Conservation (phyloP, 2,888 invertebrate species). For the Melieria crassipennis region DNA sequence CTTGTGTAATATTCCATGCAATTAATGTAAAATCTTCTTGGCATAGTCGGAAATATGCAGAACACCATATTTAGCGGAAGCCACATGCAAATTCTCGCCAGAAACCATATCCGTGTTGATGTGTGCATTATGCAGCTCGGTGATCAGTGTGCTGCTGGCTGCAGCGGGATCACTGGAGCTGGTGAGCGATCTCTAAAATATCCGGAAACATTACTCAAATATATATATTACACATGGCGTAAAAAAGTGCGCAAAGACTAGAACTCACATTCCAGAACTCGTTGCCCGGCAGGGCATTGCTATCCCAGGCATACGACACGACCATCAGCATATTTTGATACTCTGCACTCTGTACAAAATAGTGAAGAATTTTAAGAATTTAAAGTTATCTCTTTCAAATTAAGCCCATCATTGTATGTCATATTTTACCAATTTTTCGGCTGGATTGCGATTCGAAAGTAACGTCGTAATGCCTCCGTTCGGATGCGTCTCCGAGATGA, state of each 20-base stretch:
- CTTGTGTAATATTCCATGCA: too few species aligned
- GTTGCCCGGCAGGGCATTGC: conserved; percentile 78
- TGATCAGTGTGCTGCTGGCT: conserved; percentile 69
- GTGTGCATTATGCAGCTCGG: conserved; percentile 70
- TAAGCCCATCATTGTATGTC: not conserved
- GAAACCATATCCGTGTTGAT: conserved; percentile 67
- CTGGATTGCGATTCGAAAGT: conserved; percentile 70
- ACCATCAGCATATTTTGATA: conserved; percentile 65
- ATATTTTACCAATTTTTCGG: conserved; percentile 64
- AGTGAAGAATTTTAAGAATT: too few species aligned
- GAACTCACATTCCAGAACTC: conserved; percentile 72
- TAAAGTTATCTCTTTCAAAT: not conserved
- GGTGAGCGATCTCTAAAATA: conserved; percentile 52
- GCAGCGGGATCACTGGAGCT: conserved; percentile 69
- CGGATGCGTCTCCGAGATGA: conserved; percentile 50
- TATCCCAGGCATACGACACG: conserved; percentile 79
- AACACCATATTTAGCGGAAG: conserved; percentile 56
- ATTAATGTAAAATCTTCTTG: conserved; percentile 31
- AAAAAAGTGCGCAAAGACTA: not conserved
- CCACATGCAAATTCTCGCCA: conserved; percentile 68
- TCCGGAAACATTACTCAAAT: not conserved
- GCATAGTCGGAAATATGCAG: conserved; percentile 58
- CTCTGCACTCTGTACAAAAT: not conserved
- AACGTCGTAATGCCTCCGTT: conserved; percentile 67
- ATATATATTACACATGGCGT: not conserved